These are phyloP conservation scores for Gambusia yucatana DNA, from an alignment of 2,797 vertebrate species.

Conservation along the genomic window DNA sequence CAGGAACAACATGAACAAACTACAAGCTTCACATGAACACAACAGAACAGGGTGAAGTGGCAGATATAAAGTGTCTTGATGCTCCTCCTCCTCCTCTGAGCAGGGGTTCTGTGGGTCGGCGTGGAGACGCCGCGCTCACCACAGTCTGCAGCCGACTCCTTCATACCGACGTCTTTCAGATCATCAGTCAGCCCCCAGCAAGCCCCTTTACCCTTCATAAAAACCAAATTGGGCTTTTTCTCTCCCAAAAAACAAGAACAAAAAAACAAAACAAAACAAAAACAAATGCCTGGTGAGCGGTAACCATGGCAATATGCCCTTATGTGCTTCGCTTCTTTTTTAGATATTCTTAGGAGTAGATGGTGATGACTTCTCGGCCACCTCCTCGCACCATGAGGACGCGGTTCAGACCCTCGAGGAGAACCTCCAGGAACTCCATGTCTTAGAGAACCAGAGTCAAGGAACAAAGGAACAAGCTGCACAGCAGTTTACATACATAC, in stretches of 20 bases:
- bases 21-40: constrained; percentile 38
- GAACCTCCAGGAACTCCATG: constrained; percentile 97
- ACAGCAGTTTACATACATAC: no score
- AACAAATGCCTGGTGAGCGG: constrained; percentile 35
- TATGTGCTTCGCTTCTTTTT: constrained; percentile 35
- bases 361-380: constrained; percentile 97
- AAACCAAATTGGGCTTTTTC: constrained; percentile 43
- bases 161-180: constrained; percentile 37
- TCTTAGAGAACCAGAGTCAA: constrained; percentile 79
- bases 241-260: background rate
- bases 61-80: constrained; percentile 76
- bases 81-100: constrained; percentile 52
- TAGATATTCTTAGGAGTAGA: constrained; percentile 87
- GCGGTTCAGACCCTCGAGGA: constrained; percentile 92
- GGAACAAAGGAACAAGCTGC: constrained; percentile 1
- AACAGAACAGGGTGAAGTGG: constrained; percentile 46
- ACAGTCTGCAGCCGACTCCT: constrained; percentile 11
- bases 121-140: constrained; percentile 33
- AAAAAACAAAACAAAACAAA: background rate
- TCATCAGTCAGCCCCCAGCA: constrained; percentile 57
- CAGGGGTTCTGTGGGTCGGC: constrained; percentile 38
- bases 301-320: constrained; percentile 47
- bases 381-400: constrained; percentile 94
- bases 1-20: constrained; percentile 27
- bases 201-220: constrained; percentile 35